Conservation (phyloP, 2,113 vertebrate genomes). For the Hippocampus barbouri region DNA sequence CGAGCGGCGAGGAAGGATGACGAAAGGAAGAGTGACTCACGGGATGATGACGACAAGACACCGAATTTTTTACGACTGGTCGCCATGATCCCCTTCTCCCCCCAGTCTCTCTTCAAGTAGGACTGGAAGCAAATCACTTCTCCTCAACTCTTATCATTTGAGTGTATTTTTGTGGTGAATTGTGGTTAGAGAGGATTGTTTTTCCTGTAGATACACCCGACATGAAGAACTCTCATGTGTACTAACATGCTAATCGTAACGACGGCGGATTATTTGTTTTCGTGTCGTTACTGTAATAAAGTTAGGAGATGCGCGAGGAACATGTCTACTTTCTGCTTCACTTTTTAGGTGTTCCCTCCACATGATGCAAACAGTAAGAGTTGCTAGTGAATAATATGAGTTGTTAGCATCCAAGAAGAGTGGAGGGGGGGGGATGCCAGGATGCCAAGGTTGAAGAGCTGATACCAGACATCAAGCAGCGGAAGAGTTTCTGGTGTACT, state of each 20-base stretch:
- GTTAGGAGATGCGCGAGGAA: background rate
- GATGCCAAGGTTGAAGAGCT: no score
- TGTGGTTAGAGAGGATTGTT: background rate
- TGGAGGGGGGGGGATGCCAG: no score
- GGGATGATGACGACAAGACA: conserved; percentile 26
- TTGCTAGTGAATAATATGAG: no score
- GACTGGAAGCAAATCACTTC: background rate
- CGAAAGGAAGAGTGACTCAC: conserved; percentile 57
- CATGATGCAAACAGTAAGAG: no score
- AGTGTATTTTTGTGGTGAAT: background rate
- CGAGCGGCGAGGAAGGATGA: conserved; percentile 25
- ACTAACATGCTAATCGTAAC: background rate
- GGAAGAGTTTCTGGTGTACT: no score
- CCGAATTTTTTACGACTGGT: background rate
- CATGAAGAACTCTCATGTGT: background rate
- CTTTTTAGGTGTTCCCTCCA: conserved; percentile 5
- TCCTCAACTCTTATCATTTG: background rate
- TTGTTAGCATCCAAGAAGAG: no score
- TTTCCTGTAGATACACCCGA: background rate
- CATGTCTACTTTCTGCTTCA: background rate
- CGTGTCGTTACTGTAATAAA: background rate
- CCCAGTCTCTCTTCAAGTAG: background rate
- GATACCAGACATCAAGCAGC: no score
- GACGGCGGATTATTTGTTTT: background rate
- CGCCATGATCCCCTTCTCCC: no score